Conservation (phyloP, 2,113 vertebrate species). For the Genyomyrus donnyi region DNA sequence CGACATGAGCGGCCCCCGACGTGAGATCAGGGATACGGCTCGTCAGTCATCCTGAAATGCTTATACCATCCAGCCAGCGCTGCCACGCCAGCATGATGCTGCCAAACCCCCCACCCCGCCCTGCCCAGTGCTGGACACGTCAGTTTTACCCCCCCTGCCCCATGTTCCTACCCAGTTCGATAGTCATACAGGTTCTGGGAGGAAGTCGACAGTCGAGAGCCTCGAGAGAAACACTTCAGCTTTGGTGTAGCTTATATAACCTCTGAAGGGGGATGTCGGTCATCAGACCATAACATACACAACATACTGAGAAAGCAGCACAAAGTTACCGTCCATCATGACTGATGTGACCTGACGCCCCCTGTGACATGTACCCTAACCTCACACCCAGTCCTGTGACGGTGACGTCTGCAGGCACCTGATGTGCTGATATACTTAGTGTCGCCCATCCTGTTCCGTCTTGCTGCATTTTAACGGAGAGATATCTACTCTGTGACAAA, state of each 20-base stretch:
- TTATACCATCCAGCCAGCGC: not conserved
- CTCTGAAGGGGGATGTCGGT: conserved; percentile 30
- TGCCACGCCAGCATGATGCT: no score
- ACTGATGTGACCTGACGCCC: not conserved
- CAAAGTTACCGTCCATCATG: not conserved
- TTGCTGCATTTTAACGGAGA: not conserved
- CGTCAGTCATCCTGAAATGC: not conserved
- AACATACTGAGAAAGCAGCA: not conserved
- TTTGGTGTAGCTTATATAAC: conserved; percentile 20
- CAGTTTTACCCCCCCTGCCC: not conserved
- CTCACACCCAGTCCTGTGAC: not conserved
- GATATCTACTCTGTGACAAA: not conserved
- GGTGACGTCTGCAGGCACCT: not conserved
- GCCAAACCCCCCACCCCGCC: no score
- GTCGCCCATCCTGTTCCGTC: not conserved
- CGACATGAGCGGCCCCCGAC: not conserved
- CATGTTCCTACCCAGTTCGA: not conserved
- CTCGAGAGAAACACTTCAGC: not conserved
- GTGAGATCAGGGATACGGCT: not conserved
- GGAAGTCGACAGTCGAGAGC: not conserved
- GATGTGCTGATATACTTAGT: not conserved
- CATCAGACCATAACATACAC: not conserved
- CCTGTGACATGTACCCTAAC: not conserved
- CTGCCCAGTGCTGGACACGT: not conserved
- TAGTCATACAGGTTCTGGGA: not conserved